These are phyloP conservation scores for Martes flavigula DNA, from an alignment of 2,797 vertebrate species.

Conservation along the genomic window DNA sequence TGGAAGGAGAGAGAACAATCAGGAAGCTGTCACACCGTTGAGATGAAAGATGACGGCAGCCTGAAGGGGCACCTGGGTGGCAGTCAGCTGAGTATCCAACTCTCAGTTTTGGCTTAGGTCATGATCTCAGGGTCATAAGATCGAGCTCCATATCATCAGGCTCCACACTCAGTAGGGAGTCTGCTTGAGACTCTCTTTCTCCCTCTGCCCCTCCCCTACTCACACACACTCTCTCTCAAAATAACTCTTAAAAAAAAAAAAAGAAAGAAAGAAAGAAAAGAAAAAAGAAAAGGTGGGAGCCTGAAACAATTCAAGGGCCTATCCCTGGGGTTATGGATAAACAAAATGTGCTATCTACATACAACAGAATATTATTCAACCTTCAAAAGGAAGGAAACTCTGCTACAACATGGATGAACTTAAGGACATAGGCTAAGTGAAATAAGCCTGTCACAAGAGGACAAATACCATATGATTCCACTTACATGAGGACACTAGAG, in stretches of 20 bases:
- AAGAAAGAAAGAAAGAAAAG: neutral
- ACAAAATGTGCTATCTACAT: neutral
- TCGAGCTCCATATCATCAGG: neutral
- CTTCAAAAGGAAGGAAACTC: neutral
- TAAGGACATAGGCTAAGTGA: neutral
- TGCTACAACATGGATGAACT: neutral
- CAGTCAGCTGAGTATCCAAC: neutral
- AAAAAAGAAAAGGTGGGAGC: too few species aligned
- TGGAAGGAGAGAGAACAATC: neutral
- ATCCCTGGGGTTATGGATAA: too few species aligned
- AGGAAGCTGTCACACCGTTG: neutral
- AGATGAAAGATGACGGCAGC: neutral
- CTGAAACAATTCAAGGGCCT: neutral
- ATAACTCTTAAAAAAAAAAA: neutral
- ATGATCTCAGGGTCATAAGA: neutral
- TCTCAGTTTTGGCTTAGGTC: neutral
- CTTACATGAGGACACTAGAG: neutral
- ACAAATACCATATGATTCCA: neutral
- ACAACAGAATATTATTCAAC: neutral
- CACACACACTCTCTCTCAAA: neutral
- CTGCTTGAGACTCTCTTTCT: neutral
- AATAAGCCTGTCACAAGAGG: neutral
- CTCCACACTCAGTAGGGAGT: neutral
- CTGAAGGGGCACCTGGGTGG: neutral
- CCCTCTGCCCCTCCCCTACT: neutral